Conservation (phyloP, 1,140 invertebrate genomes). For the Pogonomyrmex californicus region DNA sequence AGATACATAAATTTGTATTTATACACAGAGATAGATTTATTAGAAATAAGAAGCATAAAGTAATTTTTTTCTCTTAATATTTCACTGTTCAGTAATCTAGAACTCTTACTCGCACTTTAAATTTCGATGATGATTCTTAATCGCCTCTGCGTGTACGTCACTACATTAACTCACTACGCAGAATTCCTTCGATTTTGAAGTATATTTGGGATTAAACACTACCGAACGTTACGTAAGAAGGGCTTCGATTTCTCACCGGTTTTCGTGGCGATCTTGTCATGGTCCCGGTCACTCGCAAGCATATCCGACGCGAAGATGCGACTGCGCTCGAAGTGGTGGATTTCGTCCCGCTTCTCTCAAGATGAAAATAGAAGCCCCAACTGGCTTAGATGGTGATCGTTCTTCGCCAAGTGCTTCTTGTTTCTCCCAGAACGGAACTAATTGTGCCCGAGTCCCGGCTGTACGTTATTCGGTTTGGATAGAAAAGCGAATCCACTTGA, state of each 20-base stretch:
- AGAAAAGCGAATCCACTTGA: background rate
- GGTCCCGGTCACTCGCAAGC: constrained; percentile 67
- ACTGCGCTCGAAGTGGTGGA: constrained; percentile 36
- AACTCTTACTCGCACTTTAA: background rate
- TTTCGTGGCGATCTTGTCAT: constrained; percentile 70
- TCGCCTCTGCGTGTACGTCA: background rate
- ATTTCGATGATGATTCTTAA: background rate
- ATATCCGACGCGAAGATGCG: constrained; percentile 63
- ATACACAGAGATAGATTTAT: background rate
- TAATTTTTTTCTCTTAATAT: constrained; percentile 14
- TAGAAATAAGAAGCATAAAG: constrained; percentile 4
- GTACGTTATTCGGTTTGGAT: background rate
- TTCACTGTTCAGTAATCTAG: constrained; percentile 18
- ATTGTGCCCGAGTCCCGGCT: background rate
- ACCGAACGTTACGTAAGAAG: constrained; percentile 20
- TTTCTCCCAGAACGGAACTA: background rate
- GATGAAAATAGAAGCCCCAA: constrained; percentile 41
- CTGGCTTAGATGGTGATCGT: constrained; percentile 3
- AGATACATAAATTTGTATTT: background rate
- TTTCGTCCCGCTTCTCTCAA: constrained; percentile 28
- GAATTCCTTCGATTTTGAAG: background rate
- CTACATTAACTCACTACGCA: constrained; percentile 22
- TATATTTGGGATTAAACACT: background rate
- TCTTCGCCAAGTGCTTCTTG: background rate
- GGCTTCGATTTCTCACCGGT: constrained; percentile 72